Percentiles rank a stretch among this genome's conserved stretches.
Evolutionary conservation across 2,888 invertebrate genomes (phyloP).

Genomic region (Andrena minutula): DNA sequence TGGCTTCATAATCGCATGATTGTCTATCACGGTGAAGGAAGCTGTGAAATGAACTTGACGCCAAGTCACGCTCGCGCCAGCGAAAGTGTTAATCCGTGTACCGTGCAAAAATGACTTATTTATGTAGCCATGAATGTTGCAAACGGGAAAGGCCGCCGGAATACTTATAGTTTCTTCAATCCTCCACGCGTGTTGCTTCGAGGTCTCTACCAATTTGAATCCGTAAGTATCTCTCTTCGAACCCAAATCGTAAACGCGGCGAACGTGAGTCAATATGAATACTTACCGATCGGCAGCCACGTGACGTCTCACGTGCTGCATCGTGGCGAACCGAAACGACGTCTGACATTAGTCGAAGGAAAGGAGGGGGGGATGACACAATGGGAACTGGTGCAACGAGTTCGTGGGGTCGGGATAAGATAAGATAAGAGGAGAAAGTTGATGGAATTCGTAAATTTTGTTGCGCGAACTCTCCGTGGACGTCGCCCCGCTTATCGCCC

Average conservation of each 20-base stretch:
- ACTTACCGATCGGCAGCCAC: neutral
- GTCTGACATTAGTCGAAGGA: neutral
- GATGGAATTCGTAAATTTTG: conserved; percentile 72
- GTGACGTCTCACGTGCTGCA: conserved; percentile 4
- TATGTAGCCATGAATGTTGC: conserved; percentile 3
- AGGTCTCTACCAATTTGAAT: no score
- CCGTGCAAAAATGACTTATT: conserved; percentile 26
- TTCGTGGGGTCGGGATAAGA: conserved; percentile 50
- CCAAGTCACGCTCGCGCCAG: neutral
- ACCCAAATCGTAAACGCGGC: neutral
- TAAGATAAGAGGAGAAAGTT: conserved; percentile 77
- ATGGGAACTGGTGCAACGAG: conserved; percentile 57
- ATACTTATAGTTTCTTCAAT: neutral
- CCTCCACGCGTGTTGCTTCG: neutral
- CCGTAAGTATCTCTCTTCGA: neutral
- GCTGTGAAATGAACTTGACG: neutral
- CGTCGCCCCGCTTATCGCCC: conserved; percentile 63
- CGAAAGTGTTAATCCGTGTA: conserved; percentile 5
- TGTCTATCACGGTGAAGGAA: neutral
- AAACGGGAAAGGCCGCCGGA: neutral
- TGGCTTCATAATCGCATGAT: neutral
- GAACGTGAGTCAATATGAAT: neutral
- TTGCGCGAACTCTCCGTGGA: conserved; percentile 54
- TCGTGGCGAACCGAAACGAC: neutral
- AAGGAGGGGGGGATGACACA: conserved; percentile 17